Base-by-base conservation (phyloP, 2,888 invertebrate species). In the Melieria crassipennis region DNA sequence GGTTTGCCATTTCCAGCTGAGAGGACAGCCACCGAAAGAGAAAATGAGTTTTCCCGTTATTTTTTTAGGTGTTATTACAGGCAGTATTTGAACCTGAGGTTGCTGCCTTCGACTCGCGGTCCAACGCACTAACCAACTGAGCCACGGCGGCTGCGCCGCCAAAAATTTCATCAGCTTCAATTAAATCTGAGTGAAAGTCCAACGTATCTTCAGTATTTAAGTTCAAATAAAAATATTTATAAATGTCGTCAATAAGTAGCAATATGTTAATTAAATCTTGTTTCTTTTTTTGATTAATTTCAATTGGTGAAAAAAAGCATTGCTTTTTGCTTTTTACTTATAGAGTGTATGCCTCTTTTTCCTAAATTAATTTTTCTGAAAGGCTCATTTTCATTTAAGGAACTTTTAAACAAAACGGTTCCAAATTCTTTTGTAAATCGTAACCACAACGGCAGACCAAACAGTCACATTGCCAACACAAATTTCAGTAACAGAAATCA, bases 241-340 rank as follows among this genome's bases (percentile, higher is more conserved):
- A 67, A 57, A 63, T 58, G 50, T 65, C 63, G 60, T 67, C 58
- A 43, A 70, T 63, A 16, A 70, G 64, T 46, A 60, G 69, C 48
- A 70, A 52, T 62, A 69, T 69, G 48, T 69, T 57, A 56, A 70
- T 16, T 16, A 73, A 63, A 69, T 73, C 64, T 13, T 72, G 65
- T 69, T 72, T 70, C 61, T 70, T 73, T 42, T 65, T 67, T 30
- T 58, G 16, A 46, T 50, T 67, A 57, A 68, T 68, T 71, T 56
- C 30, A 65, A 68, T 52, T 71, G 64, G 63, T 48, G 57, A 46
- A 46, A 60, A 47, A 57, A 47, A 68, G 55, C 55, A 67, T 58
- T 58, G 47, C 65, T 69, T 62, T 58, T 68, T 60, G 50, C 65
- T 50, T 62, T 50, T 65, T 48, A 65, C 62, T 67, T 63, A 62